Conservation (phyloP, 2,888 invertebrate species). For the Muscina levida region DNA sequence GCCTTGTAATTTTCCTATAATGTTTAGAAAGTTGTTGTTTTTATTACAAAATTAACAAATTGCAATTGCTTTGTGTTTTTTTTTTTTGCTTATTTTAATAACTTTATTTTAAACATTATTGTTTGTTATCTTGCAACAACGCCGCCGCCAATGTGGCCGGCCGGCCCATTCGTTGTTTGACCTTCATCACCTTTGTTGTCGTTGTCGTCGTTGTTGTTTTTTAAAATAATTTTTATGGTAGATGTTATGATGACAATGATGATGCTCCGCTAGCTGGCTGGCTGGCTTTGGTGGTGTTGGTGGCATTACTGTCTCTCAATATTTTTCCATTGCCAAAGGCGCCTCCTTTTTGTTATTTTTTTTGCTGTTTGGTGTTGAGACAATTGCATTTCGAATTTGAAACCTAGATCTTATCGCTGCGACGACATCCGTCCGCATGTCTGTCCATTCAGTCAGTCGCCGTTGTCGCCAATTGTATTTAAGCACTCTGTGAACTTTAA, state of each 20-base stretch:
- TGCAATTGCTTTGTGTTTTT: no score
- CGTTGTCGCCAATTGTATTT: neutral
- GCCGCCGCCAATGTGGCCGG: neutral
- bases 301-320: no score
- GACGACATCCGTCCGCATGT: no score
- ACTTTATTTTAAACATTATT: neutral
- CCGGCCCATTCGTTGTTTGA: conserved; percentile 23
- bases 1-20: no score
- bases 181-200: conserved; percentile 43
- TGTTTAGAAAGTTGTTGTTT: no score
- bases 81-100: no score
- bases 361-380: neutral
- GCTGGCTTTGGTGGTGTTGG: conserved; percentile 1
- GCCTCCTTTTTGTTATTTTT: conserved; percentile 21
- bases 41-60: no score
- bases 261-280: no score
- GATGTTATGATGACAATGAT: no score
- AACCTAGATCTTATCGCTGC: conserved; percentile 10
- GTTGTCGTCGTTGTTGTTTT: neutral
- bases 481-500: conserved; percentile 6
- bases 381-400: conserved; percentile 52
- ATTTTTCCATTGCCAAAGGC: conserved; percentile 21
- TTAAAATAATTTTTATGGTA: conserved; percentile 38
- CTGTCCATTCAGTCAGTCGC: neutral
- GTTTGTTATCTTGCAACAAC: neutral